Conservation (phyloP, 2,888 invertebrate genomes). For the Hesperia comma region DNA sequence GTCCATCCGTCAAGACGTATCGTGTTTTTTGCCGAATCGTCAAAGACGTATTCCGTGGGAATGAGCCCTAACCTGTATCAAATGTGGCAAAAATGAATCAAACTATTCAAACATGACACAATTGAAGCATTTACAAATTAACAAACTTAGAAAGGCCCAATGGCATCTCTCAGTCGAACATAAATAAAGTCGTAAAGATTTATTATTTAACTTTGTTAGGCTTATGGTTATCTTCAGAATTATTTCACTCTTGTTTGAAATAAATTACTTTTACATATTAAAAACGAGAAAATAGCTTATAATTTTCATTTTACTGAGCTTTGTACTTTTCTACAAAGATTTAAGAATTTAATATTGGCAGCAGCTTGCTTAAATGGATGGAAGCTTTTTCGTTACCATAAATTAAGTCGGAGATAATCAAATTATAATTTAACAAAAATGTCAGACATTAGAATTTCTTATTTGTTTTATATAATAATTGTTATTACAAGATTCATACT, state of each 20-base stretch:
- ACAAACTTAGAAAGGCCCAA: too few species aligned
- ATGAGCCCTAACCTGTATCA: too few species aligned
- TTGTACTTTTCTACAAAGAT: constrained; percentile 55
- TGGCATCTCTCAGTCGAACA: too few species aligned
- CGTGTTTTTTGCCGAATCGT: too few species aligned
- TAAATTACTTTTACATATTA: constrained; percentile 5
- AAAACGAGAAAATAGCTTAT: constrained; percentile 23
- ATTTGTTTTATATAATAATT: constrained; percentile 57
- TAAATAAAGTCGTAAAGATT: neutral
- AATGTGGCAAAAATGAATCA: too few species aligned
- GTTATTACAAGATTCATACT: constrained; percentile 53
- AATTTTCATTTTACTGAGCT: constrained; percentile 46
- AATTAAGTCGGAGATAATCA: constrained; percentile 64
- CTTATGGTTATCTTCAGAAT: constrained; percentile 33
- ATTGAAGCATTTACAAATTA: too few species aligned
- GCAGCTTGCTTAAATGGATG: constrained; percentile 72
- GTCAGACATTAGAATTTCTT: constrained; percentile 42
- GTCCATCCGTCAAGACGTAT: too few species aligned
- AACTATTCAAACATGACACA: too few species aligned
- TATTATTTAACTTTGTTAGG: neutral
- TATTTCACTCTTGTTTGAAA: neutral
- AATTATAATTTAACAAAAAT: constrained; percentile 61
- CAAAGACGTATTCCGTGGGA: too few species aligned
- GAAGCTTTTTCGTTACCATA: constrained; percentile 68
- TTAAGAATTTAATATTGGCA: constrained; percentile 76